Evolutionary conservation across 2,888 invertebrate species (phyloP), one percentile per base, ranked within the genome.

Genomic region (Melinaea menophilus): DNA sequence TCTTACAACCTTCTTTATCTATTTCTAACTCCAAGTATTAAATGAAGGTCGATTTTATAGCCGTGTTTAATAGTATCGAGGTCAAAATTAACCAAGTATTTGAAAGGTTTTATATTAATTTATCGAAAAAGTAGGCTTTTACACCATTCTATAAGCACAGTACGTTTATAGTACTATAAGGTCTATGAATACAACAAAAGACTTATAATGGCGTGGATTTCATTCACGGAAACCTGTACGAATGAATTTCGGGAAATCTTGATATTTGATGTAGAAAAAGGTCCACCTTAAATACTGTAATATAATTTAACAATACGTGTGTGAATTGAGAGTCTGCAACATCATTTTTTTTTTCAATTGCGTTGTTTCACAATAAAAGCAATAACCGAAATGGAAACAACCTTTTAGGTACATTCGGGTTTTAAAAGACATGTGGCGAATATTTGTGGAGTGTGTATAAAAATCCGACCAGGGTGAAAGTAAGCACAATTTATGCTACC

Each of bases 391-490:
- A 22, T 41, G 47, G 47, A 56, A 58, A 56, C 7, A 58, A 55
- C 37, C 65, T 58, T 59, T 45, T 48, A 12, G 58, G 58, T 46
- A 59, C 58, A 68, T 62, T 71, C 69, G 64, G 71, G 66, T 72
- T 72, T 74, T 70, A 72, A 71, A 65, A 68, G 62, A 74, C 74
- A 73, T 69, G 73, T 64, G 67, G 59, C 51, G 75, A 73, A 73
- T 75, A 69, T 69, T 65, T 68, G 41, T 41, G 41, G 41, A 51
- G 72, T 69, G 66, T 67, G 61, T 64, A 65, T 67, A 41, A 61
- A 58, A 61, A 59, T n/a, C 51, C 58, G 58, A 56, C 64, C 61
- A 22, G 4, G 56, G 33, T 66, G 69, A n/a, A n/a, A 64, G 60
- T 55, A 22, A 22, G 57, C 37, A 37, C 22, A 22, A 37, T 37